Conservation (phyloP, 2,888 invertebrate genomes). For the Ochropleura plecta region DNA sequence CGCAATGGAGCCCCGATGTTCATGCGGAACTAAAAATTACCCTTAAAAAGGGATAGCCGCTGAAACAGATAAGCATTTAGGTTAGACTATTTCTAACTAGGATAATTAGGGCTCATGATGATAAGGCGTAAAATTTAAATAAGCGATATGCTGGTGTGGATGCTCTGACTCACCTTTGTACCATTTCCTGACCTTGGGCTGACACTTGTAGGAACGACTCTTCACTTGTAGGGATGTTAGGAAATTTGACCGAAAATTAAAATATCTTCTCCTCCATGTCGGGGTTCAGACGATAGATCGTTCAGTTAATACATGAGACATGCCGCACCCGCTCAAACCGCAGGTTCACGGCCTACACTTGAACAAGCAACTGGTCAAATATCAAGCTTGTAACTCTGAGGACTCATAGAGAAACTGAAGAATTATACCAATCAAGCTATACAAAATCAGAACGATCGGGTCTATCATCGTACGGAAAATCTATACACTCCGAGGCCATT, state of each 20-base stretch:
- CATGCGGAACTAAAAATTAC: constrained; percentile 39
- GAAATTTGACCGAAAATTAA: neutral
- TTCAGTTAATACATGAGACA: neutral
- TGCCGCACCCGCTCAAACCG: neutral
- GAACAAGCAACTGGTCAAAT: neutral
- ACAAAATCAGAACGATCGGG: neutral
- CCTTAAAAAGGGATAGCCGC: constrained; percentile 38
- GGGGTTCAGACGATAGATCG: neutral
- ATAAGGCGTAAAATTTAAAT: neutral
- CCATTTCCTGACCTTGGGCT: neutral
- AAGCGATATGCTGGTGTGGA: neutral
- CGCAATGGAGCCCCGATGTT: constrained; percentile 40
- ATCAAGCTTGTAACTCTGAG: constrained; percentile 24
- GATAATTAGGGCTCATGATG: constrained; percentile 18
- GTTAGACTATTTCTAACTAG: constrained; percentile 31
- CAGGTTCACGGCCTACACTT: neutral
- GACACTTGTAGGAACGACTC: neutral
- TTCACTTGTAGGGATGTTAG: neutral
- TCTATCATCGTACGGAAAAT: neutral
- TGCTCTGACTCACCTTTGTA: no score
- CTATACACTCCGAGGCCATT: neutral
- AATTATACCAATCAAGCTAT: neutral
- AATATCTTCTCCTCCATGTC: neutral
- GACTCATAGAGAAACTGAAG: constrained; percentile 7
- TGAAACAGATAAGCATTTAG: constrained; percentile 33